Evolutionary conservation across 2,797 vertebrate genomes (phyloP).

Genomic region (Lepilemur septentrionalis): DNA sequence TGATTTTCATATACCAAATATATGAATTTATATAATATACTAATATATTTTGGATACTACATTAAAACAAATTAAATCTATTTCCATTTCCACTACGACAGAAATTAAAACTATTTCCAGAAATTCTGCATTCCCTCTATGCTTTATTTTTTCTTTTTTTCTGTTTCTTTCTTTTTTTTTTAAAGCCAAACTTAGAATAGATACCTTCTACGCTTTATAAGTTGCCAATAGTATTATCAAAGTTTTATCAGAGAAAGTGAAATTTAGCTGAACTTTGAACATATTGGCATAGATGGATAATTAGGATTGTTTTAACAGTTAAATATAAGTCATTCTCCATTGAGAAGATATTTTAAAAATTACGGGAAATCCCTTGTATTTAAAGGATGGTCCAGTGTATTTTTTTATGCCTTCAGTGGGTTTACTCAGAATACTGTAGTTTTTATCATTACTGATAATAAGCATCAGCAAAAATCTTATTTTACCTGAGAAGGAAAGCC

Average conservation of each 20-base stretch:
- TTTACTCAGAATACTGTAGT: neutral
- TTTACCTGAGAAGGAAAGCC: neutral
- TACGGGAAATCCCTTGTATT: neutral
- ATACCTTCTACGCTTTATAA: neutral
- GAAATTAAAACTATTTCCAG: neutral
- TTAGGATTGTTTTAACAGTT: neutral
- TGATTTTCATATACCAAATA: neutral
- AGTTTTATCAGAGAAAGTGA: neutral
- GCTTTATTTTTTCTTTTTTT: neutral
- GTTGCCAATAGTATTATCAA: neutral
- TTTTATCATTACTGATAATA: conserved; percentile 22
- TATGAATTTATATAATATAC: neutral
- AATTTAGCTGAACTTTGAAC: neutral
- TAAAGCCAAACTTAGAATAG: neutral
- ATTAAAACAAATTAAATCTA: neutral
- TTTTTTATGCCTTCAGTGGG: neutral
- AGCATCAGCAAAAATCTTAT: conserved; percentile 21
- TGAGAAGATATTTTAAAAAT: neutral
- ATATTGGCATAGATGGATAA: neutral
- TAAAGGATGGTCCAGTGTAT: neutral
- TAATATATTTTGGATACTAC: neutral
- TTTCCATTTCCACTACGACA: neutral
- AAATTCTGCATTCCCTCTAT: neutral
- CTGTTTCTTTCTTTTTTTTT: neutral
- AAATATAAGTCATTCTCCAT: neutral